A percentile compares a stretch with the other conserved stretches of the same genome.
Evolutionary conservation across 2,888 invertebrate species (phyloP).

Genomic region (Zygothrica quintamaculata): DNA sequence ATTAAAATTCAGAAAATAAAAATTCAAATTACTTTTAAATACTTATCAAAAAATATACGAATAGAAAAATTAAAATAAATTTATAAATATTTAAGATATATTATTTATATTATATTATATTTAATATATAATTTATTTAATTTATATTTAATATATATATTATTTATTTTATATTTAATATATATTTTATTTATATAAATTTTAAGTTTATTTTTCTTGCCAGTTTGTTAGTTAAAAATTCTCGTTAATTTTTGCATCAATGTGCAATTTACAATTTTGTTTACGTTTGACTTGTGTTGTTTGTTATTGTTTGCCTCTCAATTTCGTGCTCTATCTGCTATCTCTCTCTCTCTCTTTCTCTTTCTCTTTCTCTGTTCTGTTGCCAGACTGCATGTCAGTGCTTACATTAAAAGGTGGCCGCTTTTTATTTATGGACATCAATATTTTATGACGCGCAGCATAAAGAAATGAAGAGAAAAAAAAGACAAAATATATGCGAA

Average conservation of each 20-base stretch:
- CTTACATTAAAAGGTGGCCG: slow-evolving; percentile 67
- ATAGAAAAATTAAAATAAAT: no score
- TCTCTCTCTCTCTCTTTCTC: not conserved
- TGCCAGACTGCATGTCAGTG: slow-evolving; percentile 8
- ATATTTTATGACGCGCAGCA: slow-evolving; percentile 73
- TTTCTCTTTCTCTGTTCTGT: no score
- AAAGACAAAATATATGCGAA: slow-evolving; percentile 39
- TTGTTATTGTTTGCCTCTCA: not conserved
- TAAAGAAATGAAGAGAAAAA: slow-evolving; percentile 4
- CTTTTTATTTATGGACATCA: slow-evolving; percentile 74
- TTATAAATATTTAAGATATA: no score
- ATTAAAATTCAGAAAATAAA: no score
- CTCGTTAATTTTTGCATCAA: slow-evolving; percentile 20
- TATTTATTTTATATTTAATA: not conserved
- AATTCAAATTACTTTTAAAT: no score
- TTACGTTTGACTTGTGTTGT: slow-evolving; percentile 26
- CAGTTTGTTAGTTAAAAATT: not conserved
- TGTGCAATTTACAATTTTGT: slow-evolving; percentile 45
- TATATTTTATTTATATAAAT: not conserved
- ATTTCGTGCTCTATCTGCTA: not conserved
- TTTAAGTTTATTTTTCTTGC: not conserved
- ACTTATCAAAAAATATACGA: no score
- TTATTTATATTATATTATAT: no score
- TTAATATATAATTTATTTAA: no score
- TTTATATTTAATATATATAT: no score